These are phyloP conservation scores for Brachypodius melanocephalos DNA, from an alignment of 2,113 vertebrate genomes.

Conservation along the genomic window DNA sequence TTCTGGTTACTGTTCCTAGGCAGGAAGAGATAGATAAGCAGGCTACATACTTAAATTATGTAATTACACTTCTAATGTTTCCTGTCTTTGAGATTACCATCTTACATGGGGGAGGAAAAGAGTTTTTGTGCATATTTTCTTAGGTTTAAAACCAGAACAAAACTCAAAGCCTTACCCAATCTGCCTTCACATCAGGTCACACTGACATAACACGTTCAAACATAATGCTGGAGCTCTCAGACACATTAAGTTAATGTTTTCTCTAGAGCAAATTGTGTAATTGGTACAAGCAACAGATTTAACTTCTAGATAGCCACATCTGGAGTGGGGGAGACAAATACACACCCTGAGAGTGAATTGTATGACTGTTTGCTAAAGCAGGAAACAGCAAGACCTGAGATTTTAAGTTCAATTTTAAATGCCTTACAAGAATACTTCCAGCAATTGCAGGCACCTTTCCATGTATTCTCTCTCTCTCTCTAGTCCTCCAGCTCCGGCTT, in stretches of 20 bases:
- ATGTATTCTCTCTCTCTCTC: background rate
- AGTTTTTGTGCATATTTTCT: background rate
- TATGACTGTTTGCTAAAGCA: background rate
- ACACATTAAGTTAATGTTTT: background rate
- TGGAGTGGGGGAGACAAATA: background rate
- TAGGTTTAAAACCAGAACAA: background rate
- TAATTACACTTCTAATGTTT: background rate
- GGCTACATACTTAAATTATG: background rate
- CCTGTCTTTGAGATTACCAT: background rate
- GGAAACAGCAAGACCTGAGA: background rate
- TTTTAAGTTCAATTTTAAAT: background rate
- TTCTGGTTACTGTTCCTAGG: background rate
- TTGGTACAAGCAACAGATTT: background rate
- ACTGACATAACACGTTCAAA: background rate
- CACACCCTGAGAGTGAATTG: background rate
- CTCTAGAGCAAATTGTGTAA: background rate
- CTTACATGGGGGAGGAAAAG: background rate
- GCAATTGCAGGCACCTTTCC: background rate
- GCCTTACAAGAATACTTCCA: background rate
- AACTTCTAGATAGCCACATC: background rate
- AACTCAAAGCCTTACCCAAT: background rate
- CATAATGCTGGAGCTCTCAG: background rate
- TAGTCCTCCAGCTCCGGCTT: background rate
- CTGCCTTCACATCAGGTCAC: slow-evolving; percentile 22
- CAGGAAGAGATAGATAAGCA: background rate